Base-by-base conservation (phyloP, 2,797 vertebrate species). In the Xenops minutus region DNA sequence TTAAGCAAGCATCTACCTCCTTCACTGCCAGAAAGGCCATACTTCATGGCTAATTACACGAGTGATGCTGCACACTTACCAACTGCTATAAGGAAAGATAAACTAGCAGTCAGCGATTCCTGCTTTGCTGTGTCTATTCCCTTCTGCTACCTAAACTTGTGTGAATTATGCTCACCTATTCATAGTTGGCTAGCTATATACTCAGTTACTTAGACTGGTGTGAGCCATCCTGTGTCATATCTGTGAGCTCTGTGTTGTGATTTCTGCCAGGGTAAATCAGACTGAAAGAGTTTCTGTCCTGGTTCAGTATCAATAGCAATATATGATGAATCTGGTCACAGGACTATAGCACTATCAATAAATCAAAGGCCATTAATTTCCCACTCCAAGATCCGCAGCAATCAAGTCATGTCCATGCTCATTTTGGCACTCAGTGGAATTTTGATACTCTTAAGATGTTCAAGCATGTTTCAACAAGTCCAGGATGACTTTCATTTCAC, bases 1-100 rank as follows among this genome's bases (percentile, higher is more conserved):
- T 51, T n/a, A 49, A 46, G n/a, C 26, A 51, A 49, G 17, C 15
- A 24, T 15, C 26, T 14, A 14, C n/a, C 21, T 54, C 51, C 34
- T 58, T 46, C 27, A 3, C 24, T 63, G 61, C 34, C 48, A 64
- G n/a, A 48, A 84, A 37, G 29, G 26, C 48, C 15, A 1, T 8
- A 20, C 39, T 61, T 75, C 20, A 32, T 36, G 66, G 32, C 22
- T 49, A 17, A 2, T 64, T 41, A 68, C 27, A 12, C 0, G 0
- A 27, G 44, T 54, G 55, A 55, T 41, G 24, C 10, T 4, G 34
- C 29, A 2, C 20, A 26, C 37, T 59, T 56, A 26, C 7, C 12
- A 43, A 15, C 2, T 56, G 51, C 55, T 56, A 1, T 29, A 21
- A 61, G 30, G 36, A 79, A 61, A 41, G 39, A 52, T 29, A 29